Percentiles rank a stretch among this genome's conserved stretches.
phyloP scores from a whole-genome alignment of 2,888 invertebrate genomes.

The Drosophila heteroneura region DNA sequence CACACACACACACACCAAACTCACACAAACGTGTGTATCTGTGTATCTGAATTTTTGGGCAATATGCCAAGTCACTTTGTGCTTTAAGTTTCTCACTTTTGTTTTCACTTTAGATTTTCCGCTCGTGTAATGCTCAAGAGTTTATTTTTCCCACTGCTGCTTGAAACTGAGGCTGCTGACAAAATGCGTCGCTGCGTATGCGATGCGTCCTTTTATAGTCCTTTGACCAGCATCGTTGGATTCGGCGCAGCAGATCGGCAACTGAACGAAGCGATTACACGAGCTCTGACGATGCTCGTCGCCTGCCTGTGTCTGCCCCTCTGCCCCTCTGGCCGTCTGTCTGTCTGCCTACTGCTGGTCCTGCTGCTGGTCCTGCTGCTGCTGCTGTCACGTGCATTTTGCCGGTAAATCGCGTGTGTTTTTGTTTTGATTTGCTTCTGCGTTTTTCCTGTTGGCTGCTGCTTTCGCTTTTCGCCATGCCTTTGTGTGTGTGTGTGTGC shows the following conservation, averaged over 20 bases:
- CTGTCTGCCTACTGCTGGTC: background rate
- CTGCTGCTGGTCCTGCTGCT: background rate
- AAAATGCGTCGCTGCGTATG: constrained; percentile 57
- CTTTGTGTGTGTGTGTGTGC: constrained; percentile 42
- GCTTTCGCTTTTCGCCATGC: constrained; percentile 64
- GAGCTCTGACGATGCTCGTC: constrained; percentile 9
- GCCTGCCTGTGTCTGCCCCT: constrained; percentile 9
- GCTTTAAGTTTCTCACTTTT: constrained; percentile 70
- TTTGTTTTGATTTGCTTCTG: constrained; percentile 73
- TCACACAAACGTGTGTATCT: constrained; percentile 8
- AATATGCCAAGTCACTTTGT: constrained; percentile 48
- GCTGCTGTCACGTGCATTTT: constrained; percentile 70
- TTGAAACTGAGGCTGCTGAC: constrained; percentile 57
- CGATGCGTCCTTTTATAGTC: constrained; percentile 62
- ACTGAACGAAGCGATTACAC: constrained; percentile 52
- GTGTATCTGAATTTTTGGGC: constrained; percentile 38
- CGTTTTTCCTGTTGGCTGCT: constrained; percentile 30
- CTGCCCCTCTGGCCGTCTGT: background rate
- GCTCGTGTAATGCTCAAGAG: background rate
- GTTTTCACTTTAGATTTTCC: constrained; percentile 50
- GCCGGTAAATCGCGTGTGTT: constrained; percentile 75
- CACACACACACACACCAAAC: constrained; percentile 20
- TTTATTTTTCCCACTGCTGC: constrained; percentile 30
- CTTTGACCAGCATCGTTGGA: constrained; percentile 51
- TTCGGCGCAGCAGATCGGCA: constrained; percentile 63